Evolutionary conservation across 2,797 vertebrate genomes (phyloP).

Genomic region (Neosilurus mollespiculum): DNA sequence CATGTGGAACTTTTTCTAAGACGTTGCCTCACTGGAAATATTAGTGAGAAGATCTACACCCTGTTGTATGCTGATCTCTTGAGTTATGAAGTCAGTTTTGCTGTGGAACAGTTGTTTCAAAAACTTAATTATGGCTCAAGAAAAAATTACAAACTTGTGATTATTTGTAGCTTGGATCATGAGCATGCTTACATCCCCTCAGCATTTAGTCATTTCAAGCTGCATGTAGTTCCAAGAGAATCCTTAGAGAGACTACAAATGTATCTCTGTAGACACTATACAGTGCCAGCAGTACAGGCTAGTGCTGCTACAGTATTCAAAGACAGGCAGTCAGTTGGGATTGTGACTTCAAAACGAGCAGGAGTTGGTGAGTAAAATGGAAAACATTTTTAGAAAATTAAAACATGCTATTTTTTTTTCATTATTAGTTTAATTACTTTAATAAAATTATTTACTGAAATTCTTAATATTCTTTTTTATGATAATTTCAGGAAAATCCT

Average conservation of each 20-base stretch:
- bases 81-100: constrained; percentile 85
- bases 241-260: constrained; percentile 68
- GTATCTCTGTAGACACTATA: constrained; percentile 83
- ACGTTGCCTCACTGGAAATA: constrained; percentile 78
- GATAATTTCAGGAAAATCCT: constrained; percentile 83
- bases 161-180: constrained; percentile 84
- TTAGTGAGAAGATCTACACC: constrained; percentile 79
- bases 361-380: constrained; percentile 83
- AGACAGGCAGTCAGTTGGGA: constrained; percentile 77
- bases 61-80: constrained; percentile 86
- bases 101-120: constrained; percentile 82
- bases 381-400: neutral
- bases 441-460: too few species aligned
- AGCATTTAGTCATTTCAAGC: constrained; percentile 85
- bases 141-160: constrained; percentile 73
- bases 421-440: neutral
- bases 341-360: constrained; percentile 86
- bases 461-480: constrained; percentile 32
- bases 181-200: constrained; percentile 90
- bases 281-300: constrained; percentile 57
- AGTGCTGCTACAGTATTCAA: constrained; percentile 83
- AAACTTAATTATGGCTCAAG: constrained; percentile 58
- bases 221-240: constrained; percentile 81
- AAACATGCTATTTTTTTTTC: neutral
- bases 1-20: constrained; percentile 88